These are phyloP conservation scores for Lithophane semibrunnea DNA, from an alignment of 2,888 invertebrate genomes.

Conservation along the genomic window DNA sequence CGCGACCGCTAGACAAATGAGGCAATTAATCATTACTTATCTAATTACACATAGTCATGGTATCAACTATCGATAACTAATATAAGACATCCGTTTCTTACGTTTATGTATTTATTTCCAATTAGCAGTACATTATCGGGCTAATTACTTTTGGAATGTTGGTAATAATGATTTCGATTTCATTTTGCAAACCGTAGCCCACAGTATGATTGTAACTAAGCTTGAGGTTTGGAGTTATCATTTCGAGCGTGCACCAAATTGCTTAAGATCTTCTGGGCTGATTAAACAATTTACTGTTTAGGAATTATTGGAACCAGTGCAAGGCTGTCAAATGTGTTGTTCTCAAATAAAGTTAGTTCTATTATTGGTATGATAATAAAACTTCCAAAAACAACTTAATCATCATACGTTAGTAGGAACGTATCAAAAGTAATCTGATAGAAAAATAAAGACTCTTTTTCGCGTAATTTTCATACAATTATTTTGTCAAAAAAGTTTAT, in stretches of 20 bases:
- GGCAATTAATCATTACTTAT: conserved; percentile 14
- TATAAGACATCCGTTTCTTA: conserved; percentile 32
- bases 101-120: conserved; percentile 49
- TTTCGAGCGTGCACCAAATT: conserved; percentile 27
- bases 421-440: not conserved
- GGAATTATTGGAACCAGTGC: conserved; percentile 21
- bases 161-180: conserved; percentile 29
- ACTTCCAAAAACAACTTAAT: not conserved
- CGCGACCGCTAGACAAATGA: not conserved
- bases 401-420: not conserved
- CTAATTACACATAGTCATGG: conserved; percentile 34
- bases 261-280: conserved; percentile 42
- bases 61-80: conserved; percentile 33
- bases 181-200: conserved; percentile 26
- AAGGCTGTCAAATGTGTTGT: conserved; percentile 5
- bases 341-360: not conserved
- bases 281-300: conserved; percentile 48
- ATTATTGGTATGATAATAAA: not conserved
- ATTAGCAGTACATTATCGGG: conserved; percentile 54
- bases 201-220: conserved; percentile 35
- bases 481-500: not conserved
- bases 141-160: conserved; percentile 50
- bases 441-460: not conserved
- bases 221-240: conserved; percentile 34
- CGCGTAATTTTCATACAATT: too few relatives aligned